phyloP scores from a whole-genome alignment of 2,797 vertebrate genomes.

The Botia almorhae region DNA sequence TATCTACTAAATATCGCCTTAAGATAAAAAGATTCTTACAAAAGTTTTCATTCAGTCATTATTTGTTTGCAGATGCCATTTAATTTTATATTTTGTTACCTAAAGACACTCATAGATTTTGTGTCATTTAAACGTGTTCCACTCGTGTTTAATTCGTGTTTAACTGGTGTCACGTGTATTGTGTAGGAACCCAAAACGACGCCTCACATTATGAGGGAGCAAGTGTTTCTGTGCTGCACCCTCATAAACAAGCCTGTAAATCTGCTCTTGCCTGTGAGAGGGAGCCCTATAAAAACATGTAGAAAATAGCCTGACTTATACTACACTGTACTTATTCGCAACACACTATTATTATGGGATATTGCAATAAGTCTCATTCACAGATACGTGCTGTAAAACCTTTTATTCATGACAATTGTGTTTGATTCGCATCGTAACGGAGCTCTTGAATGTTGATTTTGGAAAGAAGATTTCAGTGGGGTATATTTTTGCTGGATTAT shows the following conservation, averaged over 20 bases:
- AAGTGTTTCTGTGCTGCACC: constrained; percentile 55
- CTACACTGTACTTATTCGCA: constrained; percentile 15
- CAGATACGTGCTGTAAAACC: not conserved
- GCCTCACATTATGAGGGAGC: not conserved
- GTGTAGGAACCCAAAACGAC: constrained; percentile 33
- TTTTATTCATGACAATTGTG: not conserved
- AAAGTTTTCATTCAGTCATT: not conserved
- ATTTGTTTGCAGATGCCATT: not conserved
- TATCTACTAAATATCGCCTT: no score
- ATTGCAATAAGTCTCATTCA: constrained; percentile 16
- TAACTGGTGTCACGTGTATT: not conserved
- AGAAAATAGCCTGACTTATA: constrained; percentile 63
- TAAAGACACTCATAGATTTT: not conserved
- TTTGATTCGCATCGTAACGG: not conserved
- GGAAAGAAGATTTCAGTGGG: not conserved
- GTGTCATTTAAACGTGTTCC: not conserved
- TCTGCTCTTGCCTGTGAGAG: constrained; percentile 53
- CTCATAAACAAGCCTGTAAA: constrained; percentile 73
- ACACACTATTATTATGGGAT: constrained; percentile 12
- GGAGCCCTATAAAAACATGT: constrained; percentile 75
- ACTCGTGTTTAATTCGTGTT: not conserved
- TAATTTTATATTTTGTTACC: not conserved
- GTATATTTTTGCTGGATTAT: not conserved
- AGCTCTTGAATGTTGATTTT: not conserved
- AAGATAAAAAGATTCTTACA: not conserved